These are phyloP conservation scores for Intellagama lesueurii DNA, from an alignment of 2,797 vertebrate species.

Conservation along the genomic window DNA sequence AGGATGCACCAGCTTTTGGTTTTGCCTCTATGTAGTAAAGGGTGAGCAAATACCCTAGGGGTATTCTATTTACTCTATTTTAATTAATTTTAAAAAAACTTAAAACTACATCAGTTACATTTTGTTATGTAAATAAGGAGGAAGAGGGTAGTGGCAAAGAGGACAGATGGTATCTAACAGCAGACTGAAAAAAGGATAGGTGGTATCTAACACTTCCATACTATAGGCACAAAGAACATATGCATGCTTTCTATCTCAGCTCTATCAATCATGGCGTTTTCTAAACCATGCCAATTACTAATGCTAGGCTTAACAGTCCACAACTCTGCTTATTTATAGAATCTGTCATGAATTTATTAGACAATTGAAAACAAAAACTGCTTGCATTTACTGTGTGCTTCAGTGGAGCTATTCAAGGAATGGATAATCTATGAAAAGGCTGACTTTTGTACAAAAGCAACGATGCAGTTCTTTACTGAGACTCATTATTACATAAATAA, in stretches of 20 bases:
- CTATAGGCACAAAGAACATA: neutral
- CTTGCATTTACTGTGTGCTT: neutral
- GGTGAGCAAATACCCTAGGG: too few relatives aligned
- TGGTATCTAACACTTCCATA: neutral
- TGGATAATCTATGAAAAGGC: neutral
- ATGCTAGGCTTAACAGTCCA: neutral
- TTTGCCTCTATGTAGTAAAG: too few relatives aligned
- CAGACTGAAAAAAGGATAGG: neutral
- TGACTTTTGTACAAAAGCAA: neutral
- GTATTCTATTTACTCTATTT: too few relatives aligned
- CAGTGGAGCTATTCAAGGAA: neutral
- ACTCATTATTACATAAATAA: neutral
- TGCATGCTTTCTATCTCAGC: neutral
- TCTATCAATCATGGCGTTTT: neutral
- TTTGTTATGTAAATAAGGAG: too few relatives aligned
- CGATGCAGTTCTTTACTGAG: neutral
- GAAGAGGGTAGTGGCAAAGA: too few relatives aligned
- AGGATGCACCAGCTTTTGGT: too few relatives aligned
- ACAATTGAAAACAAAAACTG: neutral
- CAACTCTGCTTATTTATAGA: neutral
- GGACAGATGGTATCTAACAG: too few relatives aligned
- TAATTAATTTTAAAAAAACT: too few relatives aligned
- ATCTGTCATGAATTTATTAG: neutral
- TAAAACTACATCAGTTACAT: too few relatives aligned
- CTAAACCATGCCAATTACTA: neutral